Evolutionary conservation across 2,888 invertebrate genomes (phyloP).

Genomic region (Pteria penguin): DNA sequence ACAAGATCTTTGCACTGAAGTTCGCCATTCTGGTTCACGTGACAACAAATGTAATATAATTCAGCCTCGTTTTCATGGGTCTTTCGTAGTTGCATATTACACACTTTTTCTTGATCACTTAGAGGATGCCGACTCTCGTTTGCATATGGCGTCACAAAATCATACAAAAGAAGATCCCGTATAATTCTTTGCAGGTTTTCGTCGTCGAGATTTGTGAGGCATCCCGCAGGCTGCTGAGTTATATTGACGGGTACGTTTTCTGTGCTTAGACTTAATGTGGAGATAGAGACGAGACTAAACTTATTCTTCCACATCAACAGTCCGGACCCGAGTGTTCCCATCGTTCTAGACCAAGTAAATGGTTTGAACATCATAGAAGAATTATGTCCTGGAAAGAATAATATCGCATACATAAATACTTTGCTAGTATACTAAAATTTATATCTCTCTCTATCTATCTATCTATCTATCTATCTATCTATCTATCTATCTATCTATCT

Average conservation of each 20-base stretch:
- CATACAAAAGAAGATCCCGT: background rate
- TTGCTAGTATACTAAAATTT: too few relatives aligned
- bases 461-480: too few relatives aligned
- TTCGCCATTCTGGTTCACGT: slow-evolving; percentile 2
- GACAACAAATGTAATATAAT: slow-evolving; percentile 25
- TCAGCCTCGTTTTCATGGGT: slow-evolving; percentile 1
- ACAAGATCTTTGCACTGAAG: slow-evolving; percentile 8
- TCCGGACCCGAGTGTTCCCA: slow-evolving; percentile 64
- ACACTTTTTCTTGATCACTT: background rate
- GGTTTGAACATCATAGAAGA: slow-evolving; percentile 52
- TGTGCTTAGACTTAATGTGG: slow-evolving; percentile 65
- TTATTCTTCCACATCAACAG: slow-evolving; percentile 71
- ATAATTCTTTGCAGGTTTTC: slow-evolving; percentile 10
- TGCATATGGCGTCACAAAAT: background rate
- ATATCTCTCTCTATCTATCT: too few relatives aligned
- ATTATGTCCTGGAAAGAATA: too few relatives aligned
- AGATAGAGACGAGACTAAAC: slow-evolving; percentile 66
- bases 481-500: too few relatives aligned
- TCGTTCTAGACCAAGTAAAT: slow-evolving; percentile 61
- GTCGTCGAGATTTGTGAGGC: slow-evolving; percentile 51
- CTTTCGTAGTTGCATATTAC: slow-evolving; percentile 5
- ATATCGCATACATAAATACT: too few relatives aligned
- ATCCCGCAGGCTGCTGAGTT: slow-evolving; percentile 60
- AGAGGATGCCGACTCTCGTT: background rate
- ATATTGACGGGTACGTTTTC: slow-evolving; percentile 57